Evolutionary conservation across 2,113 vertebrate genomes (phyloP), one percentile per base, ranked within the genome.

Genomic region (Parotia lawesii): DNA sequence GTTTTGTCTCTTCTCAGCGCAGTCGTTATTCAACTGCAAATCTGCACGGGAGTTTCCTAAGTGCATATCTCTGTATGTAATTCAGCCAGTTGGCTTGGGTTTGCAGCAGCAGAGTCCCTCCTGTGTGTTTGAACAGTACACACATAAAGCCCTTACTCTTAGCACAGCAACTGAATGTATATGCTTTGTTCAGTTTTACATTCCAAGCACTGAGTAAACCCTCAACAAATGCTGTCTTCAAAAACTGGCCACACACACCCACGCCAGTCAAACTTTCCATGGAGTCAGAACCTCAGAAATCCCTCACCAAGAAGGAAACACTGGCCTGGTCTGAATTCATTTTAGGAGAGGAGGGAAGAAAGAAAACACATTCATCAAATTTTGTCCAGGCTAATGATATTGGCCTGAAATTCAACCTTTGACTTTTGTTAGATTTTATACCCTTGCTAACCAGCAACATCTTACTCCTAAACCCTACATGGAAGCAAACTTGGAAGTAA

Each of bases 261-360:
- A 72, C 4, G 0, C 56, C 90, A 74, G 66, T 94, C 89, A 96
- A 67, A 94, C 51, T 96, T 96, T 96, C 97, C 95, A 87, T 92
- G 77, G 58, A 95, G 62, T 95, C 90, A 94, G 62, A 93, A 86
- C 56, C 78, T 95, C 72, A 84, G 92, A 86, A 85, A 93, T 85
- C 67, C 66, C 48, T 82, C 71, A 86, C 71, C 29, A 56, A 79
- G 79, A 86, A 77, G 37, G 72, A 91, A 94, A 70, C 19, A 21
- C 29, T 90, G 92, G 37, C 60, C 69, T 89, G 33, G 27, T 73
- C 70, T 96, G 65, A 81, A 71, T 54, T 95, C 37, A 65, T 91
- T 90, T 89, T 61, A 76, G 27, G 24, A 95, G 50, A 81, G 54
- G 51, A 81, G 40, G 35, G 37, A 74, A 90, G 67, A 78, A 85